These are phyloP conservation scores for Platycnemis pennipes DNA, from an alignment of 2,888 invertebrate genomes.

Conservation along the genomic window DNA sequence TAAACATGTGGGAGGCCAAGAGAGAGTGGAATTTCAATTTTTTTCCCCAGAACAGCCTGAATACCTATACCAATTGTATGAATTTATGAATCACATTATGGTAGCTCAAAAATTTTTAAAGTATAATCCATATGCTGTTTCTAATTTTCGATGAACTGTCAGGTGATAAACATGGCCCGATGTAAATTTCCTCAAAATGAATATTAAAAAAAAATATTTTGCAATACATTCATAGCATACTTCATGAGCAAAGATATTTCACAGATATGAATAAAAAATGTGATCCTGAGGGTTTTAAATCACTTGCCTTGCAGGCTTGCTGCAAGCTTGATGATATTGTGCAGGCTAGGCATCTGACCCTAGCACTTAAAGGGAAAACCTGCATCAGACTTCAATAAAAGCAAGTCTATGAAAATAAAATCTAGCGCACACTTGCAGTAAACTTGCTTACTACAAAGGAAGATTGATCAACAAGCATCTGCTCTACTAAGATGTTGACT, in stretches of 20 bases:
- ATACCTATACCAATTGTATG: too few species aligned
- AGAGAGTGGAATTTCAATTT: too few species aligned
- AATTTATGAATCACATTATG: too few species aligned
- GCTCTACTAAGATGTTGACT: not conserved
- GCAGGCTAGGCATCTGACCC: slow-evolving; percentile 1
- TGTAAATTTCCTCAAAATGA: not conserved
- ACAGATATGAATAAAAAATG: not conserved
- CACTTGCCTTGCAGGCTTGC: slow-evolving; percentile 9
- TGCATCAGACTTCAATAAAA: not conserved
- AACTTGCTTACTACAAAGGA: not conserved
- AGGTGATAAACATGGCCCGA: too few species aligned
- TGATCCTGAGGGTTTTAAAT: slow-evolving; percentile 9
- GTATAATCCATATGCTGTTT: too few species aligned
- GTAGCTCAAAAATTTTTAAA: too few species aligned
- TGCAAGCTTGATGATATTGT: slow-evolving; percentile 9
- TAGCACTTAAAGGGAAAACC: not conserved
- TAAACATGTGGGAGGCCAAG: too few species aligned
- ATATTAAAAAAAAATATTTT: not conserved
- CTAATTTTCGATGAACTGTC: too few species aligned
- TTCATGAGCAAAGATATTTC: not conserved
- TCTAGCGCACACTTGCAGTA: not conserved
- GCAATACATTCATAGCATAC: not conserved
- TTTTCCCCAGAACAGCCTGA: too few species aligned
- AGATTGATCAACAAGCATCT: not conserved
- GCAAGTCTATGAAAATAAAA: not conserved